Conservation (phyloP, 2,113 vertebrate species). For the Podiceps cristatus region DNA sequence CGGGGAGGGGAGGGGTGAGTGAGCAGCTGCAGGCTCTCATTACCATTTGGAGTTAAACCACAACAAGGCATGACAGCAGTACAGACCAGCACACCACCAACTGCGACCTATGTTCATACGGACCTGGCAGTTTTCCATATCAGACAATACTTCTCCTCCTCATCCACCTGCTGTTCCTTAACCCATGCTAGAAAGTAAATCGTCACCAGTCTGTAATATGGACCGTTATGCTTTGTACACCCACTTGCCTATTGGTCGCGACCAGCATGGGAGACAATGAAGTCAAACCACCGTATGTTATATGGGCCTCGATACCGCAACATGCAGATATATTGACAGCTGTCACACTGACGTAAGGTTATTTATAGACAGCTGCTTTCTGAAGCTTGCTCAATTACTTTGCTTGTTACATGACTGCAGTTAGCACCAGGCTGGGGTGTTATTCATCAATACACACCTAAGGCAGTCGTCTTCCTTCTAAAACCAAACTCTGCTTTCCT, state of each 20-base stretch:
- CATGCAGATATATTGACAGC: background rate
- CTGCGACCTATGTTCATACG: rapidly evolving
- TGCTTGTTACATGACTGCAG: background rate
- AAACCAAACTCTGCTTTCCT: background rate
- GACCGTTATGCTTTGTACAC: background rate
- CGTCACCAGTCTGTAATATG: background rate
- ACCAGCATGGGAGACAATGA: background rate
- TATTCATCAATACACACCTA: background rate
- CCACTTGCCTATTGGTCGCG: background rate
- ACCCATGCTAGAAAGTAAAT: background rate
- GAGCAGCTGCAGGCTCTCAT: no score
- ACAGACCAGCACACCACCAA: background rate
- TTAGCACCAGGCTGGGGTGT: background rate
- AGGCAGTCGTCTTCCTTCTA: background rate
- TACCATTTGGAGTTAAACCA: no score
- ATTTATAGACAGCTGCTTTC: background rate
- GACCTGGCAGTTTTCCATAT: background rate
- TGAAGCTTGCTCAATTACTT: background rate
- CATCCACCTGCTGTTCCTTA: background rate
- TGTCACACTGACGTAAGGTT: background rate
- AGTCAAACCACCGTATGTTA: background rate
- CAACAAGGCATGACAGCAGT: background rate
- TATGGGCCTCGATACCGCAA: background rate
- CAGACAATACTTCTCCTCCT: background rate
- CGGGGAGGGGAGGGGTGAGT: no score